phyloP scores from a whole-genome alignment of 2,888 invertebrate species.

The Drosophila maculinotata region DNA sequence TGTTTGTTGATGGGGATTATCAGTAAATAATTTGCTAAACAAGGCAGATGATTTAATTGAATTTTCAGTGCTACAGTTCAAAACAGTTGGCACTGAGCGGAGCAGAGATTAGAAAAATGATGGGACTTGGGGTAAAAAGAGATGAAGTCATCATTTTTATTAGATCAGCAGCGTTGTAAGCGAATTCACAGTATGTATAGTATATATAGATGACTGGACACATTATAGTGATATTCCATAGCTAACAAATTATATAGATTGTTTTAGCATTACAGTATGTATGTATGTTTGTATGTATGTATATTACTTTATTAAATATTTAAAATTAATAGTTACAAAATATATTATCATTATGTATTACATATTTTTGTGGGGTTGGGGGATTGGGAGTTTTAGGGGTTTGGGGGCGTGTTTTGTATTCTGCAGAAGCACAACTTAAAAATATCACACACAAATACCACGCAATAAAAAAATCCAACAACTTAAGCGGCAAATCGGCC shows the following conservation, averaged over 20 bases:
- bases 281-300: constrained; percentile 55
- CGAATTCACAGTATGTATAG: constrained; percentile 17
- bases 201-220: constrained; percentile 1
- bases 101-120: constrained; percentile 21
- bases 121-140: constrained; percentile 36
- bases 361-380: constrained; percentile 34
- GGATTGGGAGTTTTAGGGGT: neutral
- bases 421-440: constrained; percentile 82
- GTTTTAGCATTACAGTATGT: constrained; percentile 25
- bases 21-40: constrained; percentile 59
- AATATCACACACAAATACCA: constrained; percentile 85
- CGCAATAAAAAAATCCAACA: constrained; percentile 61
- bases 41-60: constrained; percentile 58
- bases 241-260: neutral
- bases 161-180: constrained; percentile 42
- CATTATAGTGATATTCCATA: constrained; percentile 9
- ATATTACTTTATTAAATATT: constrained; percentile 74
- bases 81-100: constrained; percentile 31
- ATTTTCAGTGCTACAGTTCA: constrained; percentile 43
- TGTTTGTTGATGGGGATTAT: constrained; percentile 41
- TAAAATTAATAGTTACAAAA: constrained; percentile 76
- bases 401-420: constrained; percentile 64
- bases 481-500: constrained; percentile 41
- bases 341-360: constrained; percentile 73
- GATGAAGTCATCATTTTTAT: constrained; percentile 58